These are phyloP conservation scores for Eupsilia transversa DNA, from an alignment of 2,888 invertebrate genomes.

Conservation along the genomic window DNA sequence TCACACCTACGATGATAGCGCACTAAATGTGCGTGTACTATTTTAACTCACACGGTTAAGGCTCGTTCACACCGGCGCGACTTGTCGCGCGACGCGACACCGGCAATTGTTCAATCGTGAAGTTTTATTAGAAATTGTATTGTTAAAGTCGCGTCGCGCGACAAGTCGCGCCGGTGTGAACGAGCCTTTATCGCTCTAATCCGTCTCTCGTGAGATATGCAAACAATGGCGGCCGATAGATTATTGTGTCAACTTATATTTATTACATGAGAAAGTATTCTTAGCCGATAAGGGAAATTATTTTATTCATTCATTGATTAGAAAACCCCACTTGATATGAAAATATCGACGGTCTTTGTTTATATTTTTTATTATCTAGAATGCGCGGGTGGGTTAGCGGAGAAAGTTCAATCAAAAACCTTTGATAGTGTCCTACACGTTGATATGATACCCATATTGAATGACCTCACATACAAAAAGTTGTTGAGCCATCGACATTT, in stretches of 20 bases:
- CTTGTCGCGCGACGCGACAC: too few relatives aligned
- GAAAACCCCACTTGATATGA: slow-evolving; percentile 19
- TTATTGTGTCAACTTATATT: slow-evolving; percentile 62
- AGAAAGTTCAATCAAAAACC: slow-evolving; percentile 44
- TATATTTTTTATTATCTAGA: slow-evolving; percentile 20
- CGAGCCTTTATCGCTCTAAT: slow-evolving; percentile 64
- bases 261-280: slow-evolving; percentile 43
- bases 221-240: slow-evolving; percentile 63
- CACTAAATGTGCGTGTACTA: slow-evolving; percentile 54
- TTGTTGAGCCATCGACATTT: slow-evolving; percentile 31
- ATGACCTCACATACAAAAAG: slow-evolving; percentile 11
- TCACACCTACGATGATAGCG: slow-evolving; percentile 67
- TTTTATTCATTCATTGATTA: slow-evolving; percentile 30
- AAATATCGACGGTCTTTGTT: slow-evolving; percentile 37
- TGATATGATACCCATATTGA: slow-evolving; percentile 22
- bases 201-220: slow-evolving; percentile 66
- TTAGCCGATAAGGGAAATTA: slow-evolving; percentile 38
- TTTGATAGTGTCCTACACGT: slow-evolving; percentile 15
- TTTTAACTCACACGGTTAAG: slow-evolving; percentile 61
- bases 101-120: too few relatives aligned
- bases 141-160: too few relatives aligned
- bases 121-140: too few relatives aligned
- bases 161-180: too few relatives aligned
- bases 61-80: too few relatives aligned
- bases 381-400: slow-evolving; percentile 16